Evolutionary conservation across 2,113 vertebrate genomes (phyloP).

Genomic region (Neolamprologus caudopunctatus): DNA sequence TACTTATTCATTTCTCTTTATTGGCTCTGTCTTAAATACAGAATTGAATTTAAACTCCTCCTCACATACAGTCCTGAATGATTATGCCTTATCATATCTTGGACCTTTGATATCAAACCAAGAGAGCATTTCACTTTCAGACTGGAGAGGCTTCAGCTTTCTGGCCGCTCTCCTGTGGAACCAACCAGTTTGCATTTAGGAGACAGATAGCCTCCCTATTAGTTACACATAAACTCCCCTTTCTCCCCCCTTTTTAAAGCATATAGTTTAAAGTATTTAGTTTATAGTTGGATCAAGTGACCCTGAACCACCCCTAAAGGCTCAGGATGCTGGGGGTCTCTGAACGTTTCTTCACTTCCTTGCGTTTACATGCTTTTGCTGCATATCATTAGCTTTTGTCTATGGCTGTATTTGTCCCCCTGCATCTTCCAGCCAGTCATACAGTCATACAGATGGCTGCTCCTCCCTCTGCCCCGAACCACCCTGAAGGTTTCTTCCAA

Average conservation of each 20-base stretch:
- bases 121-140: neutral
- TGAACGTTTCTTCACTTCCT: neutral
- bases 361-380: neutral
- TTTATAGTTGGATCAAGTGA: neutral
- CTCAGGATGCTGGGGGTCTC: neutral
- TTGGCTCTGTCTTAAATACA: neutral
- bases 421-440: neutral
- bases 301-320: neutral
- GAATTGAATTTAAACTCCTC: neutral
- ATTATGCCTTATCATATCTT: neutral
- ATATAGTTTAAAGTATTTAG: neutral
- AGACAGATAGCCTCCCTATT: neutral
- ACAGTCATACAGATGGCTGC: neutral
- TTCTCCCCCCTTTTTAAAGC: neutral
- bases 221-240: neutral
- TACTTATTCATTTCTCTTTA: neutral
- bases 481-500: neutral
- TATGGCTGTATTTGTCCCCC: neutral
- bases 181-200: neutral
- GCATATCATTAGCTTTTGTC: neutral
- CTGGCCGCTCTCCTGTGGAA: neutral
- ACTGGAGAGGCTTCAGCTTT: neutral
- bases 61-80: neutral
- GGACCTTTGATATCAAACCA: neutral
- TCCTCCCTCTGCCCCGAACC: neutral